These are phyloP conservation scores for Tychaedon coryphoeus DNA, from an alignment of 2,113 vertebrate genomes.

Conservation along the genomic window DNA sequence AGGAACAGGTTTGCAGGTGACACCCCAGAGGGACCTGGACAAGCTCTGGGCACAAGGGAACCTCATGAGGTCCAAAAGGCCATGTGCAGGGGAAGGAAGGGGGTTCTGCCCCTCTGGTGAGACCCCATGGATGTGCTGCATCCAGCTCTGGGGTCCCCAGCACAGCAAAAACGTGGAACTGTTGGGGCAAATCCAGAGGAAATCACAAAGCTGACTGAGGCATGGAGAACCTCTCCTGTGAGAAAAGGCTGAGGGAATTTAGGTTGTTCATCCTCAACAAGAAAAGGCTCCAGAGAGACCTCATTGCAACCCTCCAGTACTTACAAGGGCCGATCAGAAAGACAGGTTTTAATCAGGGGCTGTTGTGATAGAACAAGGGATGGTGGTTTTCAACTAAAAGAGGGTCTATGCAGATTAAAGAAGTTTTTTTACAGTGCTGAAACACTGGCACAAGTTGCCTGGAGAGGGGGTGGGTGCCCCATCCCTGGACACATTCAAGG, in stretches of 20 bases:
- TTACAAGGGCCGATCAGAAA: neutral
- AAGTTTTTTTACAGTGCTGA: neutral
- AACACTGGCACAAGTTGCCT: neutral
- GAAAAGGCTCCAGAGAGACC: neutral
- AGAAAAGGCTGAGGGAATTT: neutral
- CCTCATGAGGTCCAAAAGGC: neutral
- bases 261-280: neutral
- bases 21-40: neutral
- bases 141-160: neutral
- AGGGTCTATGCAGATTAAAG: neutral
- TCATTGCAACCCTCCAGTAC: no score
- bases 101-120: neutral
- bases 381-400: neutral
- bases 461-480: neutral
- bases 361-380: neutral
- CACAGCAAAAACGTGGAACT: neutral
- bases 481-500: neutral
- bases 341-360: neutral
- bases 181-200: neutral
- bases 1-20: neutral
- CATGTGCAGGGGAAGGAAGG: neutral
- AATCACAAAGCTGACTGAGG: neutral
- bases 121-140: neutral
- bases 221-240: neutral
- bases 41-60: neutral